Percentiles rank a stretch among this genome's conserved stretches.
Conservation (phyloP, 2,888 invertebrate genomes). For the Arenicola marina region DNA sequence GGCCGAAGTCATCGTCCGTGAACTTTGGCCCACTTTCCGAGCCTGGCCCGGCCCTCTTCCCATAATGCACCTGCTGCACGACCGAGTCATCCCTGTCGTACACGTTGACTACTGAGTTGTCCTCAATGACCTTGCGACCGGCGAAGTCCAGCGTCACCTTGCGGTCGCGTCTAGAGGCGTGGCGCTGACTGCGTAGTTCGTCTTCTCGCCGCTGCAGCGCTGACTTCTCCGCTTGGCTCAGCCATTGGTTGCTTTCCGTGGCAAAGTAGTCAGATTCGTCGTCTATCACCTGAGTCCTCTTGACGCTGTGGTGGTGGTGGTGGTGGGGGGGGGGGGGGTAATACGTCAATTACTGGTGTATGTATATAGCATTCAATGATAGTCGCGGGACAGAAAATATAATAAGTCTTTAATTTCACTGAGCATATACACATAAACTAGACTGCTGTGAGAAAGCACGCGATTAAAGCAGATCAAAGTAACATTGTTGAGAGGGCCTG, state of each 20-base stretch:
- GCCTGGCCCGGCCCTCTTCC: slow-evolving; percentile 34
- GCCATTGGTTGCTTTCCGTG: slow-evolving; percentile 78
- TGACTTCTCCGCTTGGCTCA: slow-evolving; percentile 73
- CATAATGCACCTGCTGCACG: slow-evolving; percentile 50
- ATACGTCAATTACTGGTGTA: too few species aligned
- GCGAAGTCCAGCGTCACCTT: slow-evolving; percentile 79
- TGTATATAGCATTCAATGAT: too few species aligned
- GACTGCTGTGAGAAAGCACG: too few species aligned
- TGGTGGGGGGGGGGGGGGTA: too few species aligned
- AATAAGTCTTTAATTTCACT: too few species aligned
- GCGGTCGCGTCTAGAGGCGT: slow-evolving; percentile 71
- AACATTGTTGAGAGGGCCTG: too few species aligned
- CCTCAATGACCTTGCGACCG: slow-evolving; percentile 65
- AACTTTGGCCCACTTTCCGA: slow-evolving; percentile 8
- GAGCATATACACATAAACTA: too few species aligned
- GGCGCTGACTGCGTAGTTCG: slow-evolving; percentile 71
- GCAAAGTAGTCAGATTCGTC: slow-evolving; percentile 92
- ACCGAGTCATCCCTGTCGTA: slow-evolving; percentile 60
- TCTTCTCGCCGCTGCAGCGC: slow-evolving; percentile 72
- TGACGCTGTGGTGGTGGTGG: slow-evolving; percentile 72
- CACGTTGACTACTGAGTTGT: slow-evolving; percentile 52
- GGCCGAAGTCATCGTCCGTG: slow-evolving; percentile 19
- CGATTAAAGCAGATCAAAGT: too few species aligned
- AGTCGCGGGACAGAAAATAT: too few species aligned
- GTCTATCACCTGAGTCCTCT: slow-evolving; percentile 79